Evolutionary conservation across 2,797 vertebrate species (phyloP).

Genomic region (Masticophis lateralis): DNA sequence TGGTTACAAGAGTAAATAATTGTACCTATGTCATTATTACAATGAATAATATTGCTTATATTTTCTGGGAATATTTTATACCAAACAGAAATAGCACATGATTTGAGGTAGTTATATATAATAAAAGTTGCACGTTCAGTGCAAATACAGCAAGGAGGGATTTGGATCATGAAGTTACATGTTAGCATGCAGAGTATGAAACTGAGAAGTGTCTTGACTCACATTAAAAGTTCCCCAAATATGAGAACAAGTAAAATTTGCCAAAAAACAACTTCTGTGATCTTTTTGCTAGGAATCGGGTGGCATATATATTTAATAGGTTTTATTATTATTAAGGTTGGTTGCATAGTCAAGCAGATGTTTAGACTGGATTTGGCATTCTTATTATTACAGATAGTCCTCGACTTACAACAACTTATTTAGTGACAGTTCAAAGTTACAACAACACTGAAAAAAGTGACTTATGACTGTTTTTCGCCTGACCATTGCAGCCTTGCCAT

Average conservation of each 20-base stretch:
- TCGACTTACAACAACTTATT: not conserved
- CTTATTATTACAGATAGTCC: not conserved
- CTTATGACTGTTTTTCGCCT: not conserved
- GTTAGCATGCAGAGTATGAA: not conserved
- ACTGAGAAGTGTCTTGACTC: not conserved
- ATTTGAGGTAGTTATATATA: not conserved
- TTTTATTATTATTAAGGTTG: not conserved
- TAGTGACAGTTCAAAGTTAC: not conserved
- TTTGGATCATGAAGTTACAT: not conserved
- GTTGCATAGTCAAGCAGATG: not conserved
- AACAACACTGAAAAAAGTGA: not conserved
- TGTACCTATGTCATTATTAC: conserved; percentile 48
- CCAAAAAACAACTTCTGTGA: not conserved
- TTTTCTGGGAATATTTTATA: not conserved
- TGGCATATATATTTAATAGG: not conserved
- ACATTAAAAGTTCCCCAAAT: not conserved
- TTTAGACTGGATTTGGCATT: not conserved
- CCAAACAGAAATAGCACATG: not conserved
- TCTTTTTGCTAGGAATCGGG: not conserved
- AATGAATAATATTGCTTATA: conserved; percentile 42
- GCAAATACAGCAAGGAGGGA: not conserved
- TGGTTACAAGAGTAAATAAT: conserved; percentile 55
- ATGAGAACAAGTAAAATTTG: not conserved
- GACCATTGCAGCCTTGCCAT: not conserved
- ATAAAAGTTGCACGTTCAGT: not conserved